These are phyloP conservation scores for Cherax quadricarinatus DNA, from an alignment of 1,140 invertebrate genomes.

Conservation along the genomic window DNA sequence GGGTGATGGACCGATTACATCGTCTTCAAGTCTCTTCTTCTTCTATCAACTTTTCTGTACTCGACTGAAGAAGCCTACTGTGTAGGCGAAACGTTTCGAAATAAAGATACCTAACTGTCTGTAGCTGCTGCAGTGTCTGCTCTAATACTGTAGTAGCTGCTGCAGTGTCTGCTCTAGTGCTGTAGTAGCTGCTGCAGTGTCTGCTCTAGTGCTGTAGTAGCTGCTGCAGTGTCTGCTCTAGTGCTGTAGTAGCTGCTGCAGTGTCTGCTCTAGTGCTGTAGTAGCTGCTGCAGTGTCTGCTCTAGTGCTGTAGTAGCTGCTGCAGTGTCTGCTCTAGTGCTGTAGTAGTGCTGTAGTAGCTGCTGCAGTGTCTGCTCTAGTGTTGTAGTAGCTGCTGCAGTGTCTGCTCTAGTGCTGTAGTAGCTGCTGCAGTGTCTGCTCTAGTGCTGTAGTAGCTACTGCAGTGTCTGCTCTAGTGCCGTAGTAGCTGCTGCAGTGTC, in stretches of 20 bases:
- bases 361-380: neutral
- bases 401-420: neutral
- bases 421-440: neutral
- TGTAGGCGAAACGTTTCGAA: too few species aligned
- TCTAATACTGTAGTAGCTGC: too few species aligned
- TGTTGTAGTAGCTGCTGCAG: neutral
- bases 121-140: too few species aligned
- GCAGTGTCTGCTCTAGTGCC: neutral
- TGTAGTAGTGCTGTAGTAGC: neutral
- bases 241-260: neutral
- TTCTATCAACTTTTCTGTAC: too few species aligned
- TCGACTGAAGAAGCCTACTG: too few species aligned
- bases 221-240: too few species aligned
- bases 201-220: neutral
- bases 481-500: neutral
- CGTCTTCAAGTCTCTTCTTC: too few species aligned
- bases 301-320: neutral
- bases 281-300: neutral
- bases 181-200: too few species aligned
- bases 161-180: too few species aligned
- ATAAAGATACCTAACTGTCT: too few species aligned
- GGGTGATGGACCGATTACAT: too few species aligned
- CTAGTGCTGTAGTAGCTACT: neutral
- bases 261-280: neutral
- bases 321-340: neutral